Base-by-base conservation (phyloP, 1,140 invertebrate species). In the Caenorhabditis elegans region DNA sequence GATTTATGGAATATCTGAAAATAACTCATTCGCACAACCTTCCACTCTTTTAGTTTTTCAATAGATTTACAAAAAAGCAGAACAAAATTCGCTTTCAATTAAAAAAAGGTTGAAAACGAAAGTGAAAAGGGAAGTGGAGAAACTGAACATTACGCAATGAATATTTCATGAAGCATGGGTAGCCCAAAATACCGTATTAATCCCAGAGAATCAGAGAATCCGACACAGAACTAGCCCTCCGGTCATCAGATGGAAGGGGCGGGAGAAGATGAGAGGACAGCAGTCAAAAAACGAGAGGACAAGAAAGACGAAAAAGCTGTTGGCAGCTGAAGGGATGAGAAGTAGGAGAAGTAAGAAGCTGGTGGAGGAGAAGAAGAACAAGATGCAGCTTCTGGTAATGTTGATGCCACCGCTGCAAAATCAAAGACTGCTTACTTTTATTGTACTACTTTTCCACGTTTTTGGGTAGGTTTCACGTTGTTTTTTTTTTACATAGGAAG, bases 61-160 rank as follows among this genome's bases (percentile, higher is more conserved):
- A 15, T 15, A 8, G 5, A 15, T 43, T 5, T 43, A 43, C 39
- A 5, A 8, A 43, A 43, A 8, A 5, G 5, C 5, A 15, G 39
- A 8, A 15, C 39, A 5, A 8, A 43, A 8, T 43, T 43, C 6
- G 5, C 39, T 43, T 5, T 8, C 39, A 43, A 8, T 43, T 15
- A 15, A 8, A 43, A 43, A n/a, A 39, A 10, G 11, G 26, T n/a
- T 70, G 26, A 70, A 70, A 70, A 39, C 22, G 60, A 70, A 70
- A 70, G 60, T 22, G 60, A 70, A 70, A 70, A 70, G 28, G 60
- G 60, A 70, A 70, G 60, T 70, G 60, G 39, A 70, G 60, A 70
- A 70, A 17, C 39, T 70, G 60, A 70, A 70, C 60, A 39, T 70
- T 70, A 39, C 60, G 60, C 28, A 70, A 70, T 70, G 60, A 26